A percentile compares a stretch with the other conserved stretches of the same genome.
phyloP scores from a whole-genome alignment of 2,888 invertebrate genomes.

The Ormyrus pomaceus region DNA sequence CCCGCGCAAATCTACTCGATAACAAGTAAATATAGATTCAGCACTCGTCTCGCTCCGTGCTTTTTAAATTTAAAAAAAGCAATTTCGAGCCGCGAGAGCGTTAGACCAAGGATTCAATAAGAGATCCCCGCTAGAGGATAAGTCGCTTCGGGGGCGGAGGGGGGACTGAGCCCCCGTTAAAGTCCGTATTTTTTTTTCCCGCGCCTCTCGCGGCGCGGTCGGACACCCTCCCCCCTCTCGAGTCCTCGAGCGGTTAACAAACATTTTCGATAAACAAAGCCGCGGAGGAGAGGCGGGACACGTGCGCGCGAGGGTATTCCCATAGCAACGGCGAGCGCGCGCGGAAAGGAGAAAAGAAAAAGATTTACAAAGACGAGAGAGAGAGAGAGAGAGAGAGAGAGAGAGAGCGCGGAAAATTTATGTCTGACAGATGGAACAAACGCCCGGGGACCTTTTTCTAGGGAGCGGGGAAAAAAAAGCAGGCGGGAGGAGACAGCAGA shows the following conservation, averaged over 20 bases:
- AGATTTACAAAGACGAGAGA: constrained; percentile 29
- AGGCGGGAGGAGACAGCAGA: too few relatives aligned
- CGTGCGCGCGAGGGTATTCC: constrained; percentile 26
- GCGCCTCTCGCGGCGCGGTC: not conserved
- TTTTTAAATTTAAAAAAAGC: constrained; percentile 12
- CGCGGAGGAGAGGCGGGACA: not conserved
- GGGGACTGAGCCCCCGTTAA: not conserved
- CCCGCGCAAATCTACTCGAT: not conserved
- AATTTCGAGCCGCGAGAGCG: not conserved
- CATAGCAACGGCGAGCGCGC: constrained; percentile 31
- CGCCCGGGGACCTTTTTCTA: not conserved
- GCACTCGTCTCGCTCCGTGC: not conserved
- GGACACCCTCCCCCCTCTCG: not conserved
- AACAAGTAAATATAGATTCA: constrained; percentile 6
- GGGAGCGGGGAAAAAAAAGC: too few relatives aligned
- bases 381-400: too few relatives aligned
- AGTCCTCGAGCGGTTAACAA: constrained; percentile 14
- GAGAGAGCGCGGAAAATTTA: constrained; percentile 25
- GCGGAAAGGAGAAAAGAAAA: not conserved
- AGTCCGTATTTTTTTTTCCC: constrained; percentile 2
- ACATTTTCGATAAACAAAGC: constrained; percentile 43
- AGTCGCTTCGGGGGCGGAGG: not conserved
- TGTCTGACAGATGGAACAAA: constrained; percentile 27
- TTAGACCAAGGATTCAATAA: not conserved
- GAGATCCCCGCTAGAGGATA: not conserved